Evolutionary conservation across 1,140 invertebrate species (phyloP), one percentile per base, ranked within the genome.

Genomic region (Plutomurus gul): DNA sequence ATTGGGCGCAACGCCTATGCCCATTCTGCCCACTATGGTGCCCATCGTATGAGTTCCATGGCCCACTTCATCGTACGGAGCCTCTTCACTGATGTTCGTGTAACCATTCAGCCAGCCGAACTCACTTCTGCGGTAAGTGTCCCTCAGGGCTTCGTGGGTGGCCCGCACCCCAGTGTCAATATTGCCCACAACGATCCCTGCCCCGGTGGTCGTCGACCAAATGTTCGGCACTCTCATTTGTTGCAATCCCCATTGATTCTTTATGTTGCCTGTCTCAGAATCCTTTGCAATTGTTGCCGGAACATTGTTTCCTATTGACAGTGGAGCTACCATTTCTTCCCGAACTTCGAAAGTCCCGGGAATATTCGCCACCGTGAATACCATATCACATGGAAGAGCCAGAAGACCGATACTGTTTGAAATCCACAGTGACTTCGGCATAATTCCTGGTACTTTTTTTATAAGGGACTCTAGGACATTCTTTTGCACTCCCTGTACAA

Each of bases 1-100:
- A 33, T 27, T 39, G 46, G 76, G 76, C 6, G 76, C 76, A 5
- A 77, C 76, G 10, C 76, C 36, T 20, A 72, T 72, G 20, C 70
- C 77, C 3, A 22, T 33, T 36, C n/a, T 4, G 7, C 65, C 65
- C 13, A 20, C 65, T 3, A 78, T 49, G 4, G 40, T 78, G 7
- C 77, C 77, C 4, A 25, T 76, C 7, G 5, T 20, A 33, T 60
- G 49, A 36, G 22, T 33, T 56, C 22, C 47, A n/a, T 72, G 22
- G 13, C 65, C 51, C 10, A 8, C 8, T 11, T 56, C 51, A 22
- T 56, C 51, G 8, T 22, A 8, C 10, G 40, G 40, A 10, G 10
- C n/a, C 10, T n/a, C 10, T 10, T n/a, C n/a, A 43, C 40, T 10
- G 10, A 43, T 10, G 40, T 10, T 10, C 10, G 40, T 43, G 10